Evolutionary conservation across 1,140 invertebrate genomes (phyloP).

Genomic region (Magallana ariakensis): DNA sequence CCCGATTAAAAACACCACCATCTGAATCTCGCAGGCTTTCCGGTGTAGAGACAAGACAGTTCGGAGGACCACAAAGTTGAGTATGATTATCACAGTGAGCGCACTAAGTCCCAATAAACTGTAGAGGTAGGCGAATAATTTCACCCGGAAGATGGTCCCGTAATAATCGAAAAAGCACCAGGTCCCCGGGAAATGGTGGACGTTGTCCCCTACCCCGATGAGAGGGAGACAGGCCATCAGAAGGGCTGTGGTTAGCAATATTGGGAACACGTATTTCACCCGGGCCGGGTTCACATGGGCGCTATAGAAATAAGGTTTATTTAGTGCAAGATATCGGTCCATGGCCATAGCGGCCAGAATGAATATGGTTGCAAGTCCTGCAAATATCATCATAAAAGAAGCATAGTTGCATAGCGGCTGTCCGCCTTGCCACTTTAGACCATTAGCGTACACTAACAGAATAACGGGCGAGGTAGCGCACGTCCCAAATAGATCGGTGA

Average conservation of each 20-base stretch:
- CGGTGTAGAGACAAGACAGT: not conserved
- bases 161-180: slow-evolving; percentile 80
- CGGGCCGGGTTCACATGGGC: slow-evolving; percentile 71
- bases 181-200: slow-evolving; percentile 76
- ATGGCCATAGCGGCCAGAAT: slow-evolving; percentile 79
- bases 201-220: slow-evolving; percentile 74
- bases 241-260: slow-evolving; percentile 50
- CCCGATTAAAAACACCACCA: slow-evolving; percentile 78
- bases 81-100: slow-evolving; percentile 70
- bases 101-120: slow-evolving; percentile 69
- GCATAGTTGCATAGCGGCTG: slow-evolving; percentile 75
- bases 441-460: slow-evolving; percentile 68
- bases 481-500: slow-evolving; percentile 72
- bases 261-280: slow-evolving; percentile 54
- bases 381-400: slow-evolving; percentile 78
- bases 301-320: slow-evolving; percentile 78
- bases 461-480: slow-evolving; percentile 71
- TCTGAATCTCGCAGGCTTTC: slow-evolving; percentile 75
- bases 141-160: slow-evolving; percentile 53
- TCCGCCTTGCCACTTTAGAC: slow-evolving; percentile 70
- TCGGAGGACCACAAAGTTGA: slow-evolving; percentile 47
- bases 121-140: slow-evolving; percentile 71
- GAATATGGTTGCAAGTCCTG: slow-evolving; percentile 77
- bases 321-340: slow-evolving; percentile 77
- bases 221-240: slow-evolving; percentile 76